Percentiles rank a stretch among this genome's conserved stretches.
Evolutionary conservation across 2,797 vertebrate genomes (phyloP).

Genomic region (Parauchenoglanis ngamensis): DNA sequence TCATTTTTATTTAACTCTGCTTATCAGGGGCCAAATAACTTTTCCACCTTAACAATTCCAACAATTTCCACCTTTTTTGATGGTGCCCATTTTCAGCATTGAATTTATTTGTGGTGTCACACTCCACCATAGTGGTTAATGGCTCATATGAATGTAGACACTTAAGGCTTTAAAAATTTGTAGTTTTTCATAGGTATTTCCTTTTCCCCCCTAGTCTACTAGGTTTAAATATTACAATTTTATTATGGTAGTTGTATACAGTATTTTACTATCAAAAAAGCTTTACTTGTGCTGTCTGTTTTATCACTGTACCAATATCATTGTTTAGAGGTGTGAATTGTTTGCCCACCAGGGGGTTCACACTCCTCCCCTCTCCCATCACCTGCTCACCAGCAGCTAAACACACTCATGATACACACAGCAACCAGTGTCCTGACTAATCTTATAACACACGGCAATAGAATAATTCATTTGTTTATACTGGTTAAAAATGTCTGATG

Average conservation of each 20-base stretch:
- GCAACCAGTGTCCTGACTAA: too few species aligned
- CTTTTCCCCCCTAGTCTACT: not conserved
- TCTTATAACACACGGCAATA: too few species aligned
- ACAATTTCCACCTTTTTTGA: too few species aligned
- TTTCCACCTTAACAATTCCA: too few species aligned
- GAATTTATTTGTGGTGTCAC: not conserved
- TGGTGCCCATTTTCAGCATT: not conserved
- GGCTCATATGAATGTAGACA: not conserved
- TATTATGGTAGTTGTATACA: not conserved
- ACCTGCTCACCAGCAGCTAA: not conserved
- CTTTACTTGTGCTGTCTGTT: not conserved
- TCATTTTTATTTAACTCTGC: too few species aligned
- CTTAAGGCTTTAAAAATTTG: not conserved
- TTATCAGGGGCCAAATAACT: too few species aligned
- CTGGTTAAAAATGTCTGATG: too few species aligned
- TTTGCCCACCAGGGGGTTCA: not conserved
- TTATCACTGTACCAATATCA: not conserved
- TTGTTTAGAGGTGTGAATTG: not conserved
- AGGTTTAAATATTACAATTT: not conserved
- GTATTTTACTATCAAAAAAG: not conserved
- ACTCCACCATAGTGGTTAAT: not conserved
- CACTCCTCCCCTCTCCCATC: not conserved
- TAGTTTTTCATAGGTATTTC: not conserved
- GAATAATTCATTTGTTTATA: too few species aligned
- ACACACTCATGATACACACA: not conserved